Evolutionary conservation across 1,140 invertebrate species (phyloP), one percentile per base, ranked within the genome.

Genomic region (Drosophila obscura): DNA sequence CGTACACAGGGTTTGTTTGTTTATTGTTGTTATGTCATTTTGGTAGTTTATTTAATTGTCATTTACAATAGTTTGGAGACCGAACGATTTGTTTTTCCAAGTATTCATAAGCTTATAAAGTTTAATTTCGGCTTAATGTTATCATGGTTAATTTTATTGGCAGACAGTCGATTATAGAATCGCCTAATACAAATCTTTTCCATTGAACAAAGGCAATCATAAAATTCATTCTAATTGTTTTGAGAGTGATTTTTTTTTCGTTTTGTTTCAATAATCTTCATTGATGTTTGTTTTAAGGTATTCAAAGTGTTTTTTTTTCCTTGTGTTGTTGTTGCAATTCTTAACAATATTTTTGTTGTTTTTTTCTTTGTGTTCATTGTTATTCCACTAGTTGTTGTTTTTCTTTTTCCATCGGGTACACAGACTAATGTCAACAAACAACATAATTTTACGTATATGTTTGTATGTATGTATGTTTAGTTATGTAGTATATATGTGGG

Each of bases 1-100:
- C 9, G 44, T 69, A 57, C 63, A 56, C 51, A 39, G 11, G 5
- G 11, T 39, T 39, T 11, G 26, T 28, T 24, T 0, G 26, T 28
- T 39, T 39, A 13, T 39, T 39, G 35, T 39, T 35, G 31, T 13
- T 69, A 69, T 69, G 57, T 69, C 67, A 68, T 69, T 41, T 68
- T 69, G 66, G 51, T 69, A 69, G 68, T 69, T 69, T 69, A 69
- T 68, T 69, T 31, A 69, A 69, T 69, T 67, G 50, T 69, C 66
- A 69, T 69, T 69, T 69, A 69, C 66, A 69, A 53, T 69, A 69
- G 65, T 68, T 66, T 39, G 66, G 66, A 69, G 66, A 69, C 64
- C 64, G 66, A 69, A 69, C 66, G 64, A 68, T 69, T 68, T 69
- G 49, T 69, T 24, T 44, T 69, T 39, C 35, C 35, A 69, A 68